Conservation (phyloP, 2,797 vertebrate species). For the Odontamblyopus lacepedii region DNA sequence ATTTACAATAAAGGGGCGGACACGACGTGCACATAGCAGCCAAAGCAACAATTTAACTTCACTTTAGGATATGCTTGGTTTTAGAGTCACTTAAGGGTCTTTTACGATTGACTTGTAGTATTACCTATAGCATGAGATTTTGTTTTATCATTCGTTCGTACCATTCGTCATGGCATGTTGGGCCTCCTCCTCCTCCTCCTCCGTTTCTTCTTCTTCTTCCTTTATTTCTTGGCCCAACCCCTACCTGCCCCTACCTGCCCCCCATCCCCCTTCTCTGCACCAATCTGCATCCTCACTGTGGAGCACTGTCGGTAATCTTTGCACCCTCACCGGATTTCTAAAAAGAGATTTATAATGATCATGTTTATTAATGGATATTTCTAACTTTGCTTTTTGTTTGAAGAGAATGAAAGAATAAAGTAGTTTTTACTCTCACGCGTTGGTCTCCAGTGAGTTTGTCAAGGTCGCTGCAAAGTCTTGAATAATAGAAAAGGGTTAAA, state of each 20-base stretch:
- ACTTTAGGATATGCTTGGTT: constrained; percentile 52
- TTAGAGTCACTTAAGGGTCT: constrained; percentile 37
- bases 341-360: constrained; percentile 73
- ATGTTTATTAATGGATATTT: constrained; percentile 77
- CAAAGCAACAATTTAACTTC: constrained; percentile 56
- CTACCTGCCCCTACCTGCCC: neutral
- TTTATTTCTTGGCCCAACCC: constrained; percentile 19
- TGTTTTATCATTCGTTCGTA: constrained; percentile 48
- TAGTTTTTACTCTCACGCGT: constrained; percentile 75
- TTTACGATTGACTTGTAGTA: constrained; percentile 60
- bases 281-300: constrained; percentile 66
- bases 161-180: constrained; percentile 73
- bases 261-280: constrained; percentile 32
- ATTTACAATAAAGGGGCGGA: constrained; percentile 23
- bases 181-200: constrained; percentile 53
- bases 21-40: constrained; percentile 54
- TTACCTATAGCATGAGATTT: constrained; percentile 55
- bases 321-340: constrained; percentile 73
- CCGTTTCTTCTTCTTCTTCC: constrained; percentile 23
- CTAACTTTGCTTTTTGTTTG: constrained; percentile 74
- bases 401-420: constrained; percentile 80
- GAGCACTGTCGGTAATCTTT: constrained; percentile 71
- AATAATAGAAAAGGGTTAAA: neutral
- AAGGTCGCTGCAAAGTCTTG: neutral
- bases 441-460: constrained; percentile 16